Percentiles rank a stretch among this genome's conserved stretches.
phyloP scores from a whole-genome alignment of 2,888 invertebrate species.

The Ommatoiulus sabulosus region DNA sequence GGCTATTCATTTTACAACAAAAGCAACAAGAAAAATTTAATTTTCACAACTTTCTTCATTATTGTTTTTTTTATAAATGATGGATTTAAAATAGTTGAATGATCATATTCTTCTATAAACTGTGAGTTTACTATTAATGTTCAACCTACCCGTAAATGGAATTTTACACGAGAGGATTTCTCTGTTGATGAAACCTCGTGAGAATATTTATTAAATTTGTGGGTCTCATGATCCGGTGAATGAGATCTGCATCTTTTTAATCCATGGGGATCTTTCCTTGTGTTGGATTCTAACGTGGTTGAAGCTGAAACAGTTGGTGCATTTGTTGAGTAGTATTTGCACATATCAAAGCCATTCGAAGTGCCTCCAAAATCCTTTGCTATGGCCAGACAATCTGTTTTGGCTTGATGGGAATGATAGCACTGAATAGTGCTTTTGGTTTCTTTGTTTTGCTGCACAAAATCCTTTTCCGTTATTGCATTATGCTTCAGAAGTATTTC shows the following conservation, averaged over 20 bases:
- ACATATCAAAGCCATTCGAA: background rate
- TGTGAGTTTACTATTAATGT: background rate
- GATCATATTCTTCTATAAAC: slow-evolving; percentile 12
- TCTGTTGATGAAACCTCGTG: slow-evolving; percentile 42
- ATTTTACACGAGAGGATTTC: slow-evolving; percentile 40
- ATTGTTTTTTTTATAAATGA: background rate
- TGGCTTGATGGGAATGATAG: slow-evolving; percentile 35
- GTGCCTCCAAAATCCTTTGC: background rate
- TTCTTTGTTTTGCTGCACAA: slow-evolving; percentile 56
- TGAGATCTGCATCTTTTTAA: slow-evolving; percentile 75
- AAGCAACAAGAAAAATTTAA: too few species aligned
- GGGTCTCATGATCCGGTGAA: slow-evolving; percentile 72
- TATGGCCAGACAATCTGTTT: background rate
- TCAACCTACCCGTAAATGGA: slow-evolving; percentile 29
- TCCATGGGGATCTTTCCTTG: slow-evolving; percentile 70
- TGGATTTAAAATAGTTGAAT: background rate
- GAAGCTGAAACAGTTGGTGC: background rate
- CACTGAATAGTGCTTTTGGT: slow-evolving; percentile 37
- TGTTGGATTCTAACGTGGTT: background rate
- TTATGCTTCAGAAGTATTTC: slow-evolving; percentile 50
- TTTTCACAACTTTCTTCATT: too few species aligned
- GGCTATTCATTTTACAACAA: too few species aligned
- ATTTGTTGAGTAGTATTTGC: slow-evolving; percentile 18
- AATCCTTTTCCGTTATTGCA: slow-evolving; percentile 52
- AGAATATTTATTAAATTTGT: slow-evolving; percentile 55